A percentile compares a stretch with the other conserved stretches of the same genome.
phyloP scores from a whole-genome alignment of 2,888 invertebrate genomes.

The Chloroclystis v-ata region DNA sequence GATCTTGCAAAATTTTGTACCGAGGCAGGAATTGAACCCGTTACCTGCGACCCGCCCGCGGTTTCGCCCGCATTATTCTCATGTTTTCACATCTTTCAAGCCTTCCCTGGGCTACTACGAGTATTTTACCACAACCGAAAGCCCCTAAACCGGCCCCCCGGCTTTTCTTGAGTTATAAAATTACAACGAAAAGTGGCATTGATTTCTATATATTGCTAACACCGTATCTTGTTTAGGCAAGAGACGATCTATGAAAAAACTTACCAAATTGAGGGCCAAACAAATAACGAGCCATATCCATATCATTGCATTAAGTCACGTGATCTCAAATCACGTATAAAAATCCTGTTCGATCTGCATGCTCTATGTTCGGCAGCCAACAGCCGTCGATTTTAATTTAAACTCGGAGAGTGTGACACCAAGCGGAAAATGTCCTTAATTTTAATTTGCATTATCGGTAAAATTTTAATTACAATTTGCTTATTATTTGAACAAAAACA shows the following conservation, averaged over 20 bases:
- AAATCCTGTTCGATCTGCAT: slow-evolving; percentile 37
- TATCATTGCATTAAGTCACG: slow-evolving; percentile 56
- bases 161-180: too few species aligned
- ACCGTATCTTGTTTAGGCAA: too few species aligned
- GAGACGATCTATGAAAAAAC: slow-evolving; percentile 28
- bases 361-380: slow-evolving; percentile 4
- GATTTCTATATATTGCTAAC: too few species aligned
- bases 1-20: too few species aligned
- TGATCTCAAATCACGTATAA: slow-evolving; percentile 28
- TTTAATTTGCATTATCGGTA: slow-evolving; percentile 14
- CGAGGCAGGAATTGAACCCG: too few species aligned
- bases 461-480: slow-evolving; percentile 12
- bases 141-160: too few species aligned
- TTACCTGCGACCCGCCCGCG: too few species aligned
- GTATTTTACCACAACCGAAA: too few species aligned
- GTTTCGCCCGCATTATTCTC: too few species aligned
- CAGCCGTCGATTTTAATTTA: slow-evolving; percentile 45
- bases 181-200: too few species aligned
- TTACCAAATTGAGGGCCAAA: slow-evolving; percentile 47
- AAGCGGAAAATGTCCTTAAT: slow-evolving; percentile 35
- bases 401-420: slow-evolving; percentile 35
- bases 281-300: slow-evolving; percentile 42
- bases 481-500: not conserved
- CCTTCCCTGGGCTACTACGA: too few species aligned
- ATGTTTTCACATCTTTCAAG: too few species aligned